phyloP scores from a whole-genome alignment of 1,140 invertebrate genomes.

The Oryctes rhinoceros region DNA sequence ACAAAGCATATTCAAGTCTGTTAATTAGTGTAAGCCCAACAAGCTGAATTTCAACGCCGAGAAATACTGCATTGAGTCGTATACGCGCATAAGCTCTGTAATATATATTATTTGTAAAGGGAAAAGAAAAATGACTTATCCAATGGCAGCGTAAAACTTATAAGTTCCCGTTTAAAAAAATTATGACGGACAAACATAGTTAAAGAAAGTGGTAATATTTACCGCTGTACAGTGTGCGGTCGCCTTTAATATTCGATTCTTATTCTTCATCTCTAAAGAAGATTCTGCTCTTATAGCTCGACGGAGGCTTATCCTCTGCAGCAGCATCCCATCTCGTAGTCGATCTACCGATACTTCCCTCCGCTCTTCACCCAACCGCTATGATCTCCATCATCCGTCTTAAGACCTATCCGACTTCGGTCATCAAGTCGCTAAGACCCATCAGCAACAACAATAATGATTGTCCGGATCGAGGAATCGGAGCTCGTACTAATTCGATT shows the following conservation, averaged over 20 bases:
- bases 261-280: constrained; percentile 4
- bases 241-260: background rate
- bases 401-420: background rate
- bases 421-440: background rate
- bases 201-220: too few species aligned
- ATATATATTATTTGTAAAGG: too few species aligned
- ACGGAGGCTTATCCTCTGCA: background rate
- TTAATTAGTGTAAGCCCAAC: too few species aligned
- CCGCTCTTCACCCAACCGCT: background rate
- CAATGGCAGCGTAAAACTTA: too few species aligned
- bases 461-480: constrained; percentile 8
- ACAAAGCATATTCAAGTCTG: too few species aligned
- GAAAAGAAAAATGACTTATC: too few species aligned
- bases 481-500: constrained; percentile 35
- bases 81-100: too few species aligned
- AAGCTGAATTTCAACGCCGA: too few species aligned
- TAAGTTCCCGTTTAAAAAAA: too few species aligned
- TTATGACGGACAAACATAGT: too few species aligned
- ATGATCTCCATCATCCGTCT: background rate
- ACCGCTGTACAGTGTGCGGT: background rate
- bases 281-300: background rate
- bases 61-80: too few species aligned
- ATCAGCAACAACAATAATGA: constrained; percentile 13
- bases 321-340: constrained; percentile 1
- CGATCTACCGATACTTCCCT: constrained; percentile 3